Base-by-base conservation (phyloP, 2,888 invertebrate species). In the Patella caerulea region DNA sequence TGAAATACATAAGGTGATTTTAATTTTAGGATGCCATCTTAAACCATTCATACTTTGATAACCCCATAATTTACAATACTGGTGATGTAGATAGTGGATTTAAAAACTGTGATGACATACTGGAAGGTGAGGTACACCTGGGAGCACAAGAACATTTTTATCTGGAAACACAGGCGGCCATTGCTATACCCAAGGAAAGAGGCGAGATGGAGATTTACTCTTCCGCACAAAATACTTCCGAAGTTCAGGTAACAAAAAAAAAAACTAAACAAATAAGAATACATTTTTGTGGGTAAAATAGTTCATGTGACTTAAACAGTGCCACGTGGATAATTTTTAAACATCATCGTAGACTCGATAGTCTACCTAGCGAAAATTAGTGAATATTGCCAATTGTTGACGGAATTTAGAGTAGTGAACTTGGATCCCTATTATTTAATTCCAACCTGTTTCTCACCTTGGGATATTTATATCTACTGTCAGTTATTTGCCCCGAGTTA, bases 91-190 rank as follows among this genome's bases (percentile, higher is more conserved):
- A 94, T 12, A 88, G 92, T 75, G 95, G 93, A 0, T 95, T 97
- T 82, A 91, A 93, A 52, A 93, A 94, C 81, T 94, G 95, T 17
- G 94, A 95, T 56, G 94, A 95, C 88, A 91, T 96, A 14, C 89
- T 97, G 56, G 95, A 96, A 92, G 96, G 97, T 0, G 94, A 95
- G 84, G 93, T 94, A 71, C 93, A 95, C 78, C 95, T 96, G 88
- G 97, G 97, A 15, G 97, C 96, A 0, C 98, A 99, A 92, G 98
- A 98, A 90, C 99, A 99, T 91, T 98, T 99, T 92, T 99, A 98
- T 92, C 93, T 99, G 86, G 99, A 99, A 92, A 97, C 98, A 0
- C 91, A 93, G 19, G 90, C 91, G 2, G 90, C 92, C 71, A 82
- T 93, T 4, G 93, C 90, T 0, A 89, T 92, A n/a, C 93, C 93